phyloP scores from a whole-genome alignment of 2,797 vertebrate genomes.

The Rhynchonycteris naso region DNA sequence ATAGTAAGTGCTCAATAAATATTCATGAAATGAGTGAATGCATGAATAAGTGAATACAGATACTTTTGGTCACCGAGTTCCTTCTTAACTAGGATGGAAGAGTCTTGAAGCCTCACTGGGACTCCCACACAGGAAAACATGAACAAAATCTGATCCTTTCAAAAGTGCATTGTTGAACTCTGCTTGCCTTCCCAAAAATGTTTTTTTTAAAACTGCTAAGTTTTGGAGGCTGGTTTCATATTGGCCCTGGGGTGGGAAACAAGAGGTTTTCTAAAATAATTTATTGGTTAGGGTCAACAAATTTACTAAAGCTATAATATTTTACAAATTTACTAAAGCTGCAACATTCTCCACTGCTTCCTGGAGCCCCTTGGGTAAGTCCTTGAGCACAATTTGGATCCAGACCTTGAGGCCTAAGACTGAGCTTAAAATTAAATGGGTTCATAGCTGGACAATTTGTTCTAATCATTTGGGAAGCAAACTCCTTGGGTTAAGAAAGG shows the following conservation, averaged over 20 bases:
- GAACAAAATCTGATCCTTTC: too few species aligned
- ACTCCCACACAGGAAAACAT: background rate
- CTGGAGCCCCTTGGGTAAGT: background rate
- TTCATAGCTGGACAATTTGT: background rate
- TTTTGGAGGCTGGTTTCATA: background rate
- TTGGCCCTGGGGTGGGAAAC: background rate
- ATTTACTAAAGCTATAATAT: background rate
- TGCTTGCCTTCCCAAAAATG: background rate
- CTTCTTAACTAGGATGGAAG: background rate
- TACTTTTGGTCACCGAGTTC: background rate
- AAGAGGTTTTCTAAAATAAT: background rate
- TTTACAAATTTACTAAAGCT: background rate
- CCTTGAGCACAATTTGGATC: conserved; percentile 29
- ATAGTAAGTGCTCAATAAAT: background rate
- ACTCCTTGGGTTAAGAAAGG: background rate
- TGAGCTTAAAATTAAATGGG: conserved; percentile 47
- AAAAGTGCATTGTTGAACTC: background rate
- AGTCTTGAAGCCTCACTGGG: background rate
- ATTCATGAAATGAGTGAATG: background rate
- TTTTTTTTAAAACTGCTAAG: background rate
- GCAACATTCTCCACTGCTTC: background rate
- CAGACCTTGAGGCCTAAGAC: conserved; percentile 36
- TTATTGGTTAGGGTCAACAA: background rate
- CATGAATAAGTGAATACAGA: background rate
- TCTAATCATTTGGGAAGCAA: conserved; percentile 50